Evolutionary conservation across 2,113 vertebrate genomes (phyloP).

Genomic region (Hylia prasina): DNA sequence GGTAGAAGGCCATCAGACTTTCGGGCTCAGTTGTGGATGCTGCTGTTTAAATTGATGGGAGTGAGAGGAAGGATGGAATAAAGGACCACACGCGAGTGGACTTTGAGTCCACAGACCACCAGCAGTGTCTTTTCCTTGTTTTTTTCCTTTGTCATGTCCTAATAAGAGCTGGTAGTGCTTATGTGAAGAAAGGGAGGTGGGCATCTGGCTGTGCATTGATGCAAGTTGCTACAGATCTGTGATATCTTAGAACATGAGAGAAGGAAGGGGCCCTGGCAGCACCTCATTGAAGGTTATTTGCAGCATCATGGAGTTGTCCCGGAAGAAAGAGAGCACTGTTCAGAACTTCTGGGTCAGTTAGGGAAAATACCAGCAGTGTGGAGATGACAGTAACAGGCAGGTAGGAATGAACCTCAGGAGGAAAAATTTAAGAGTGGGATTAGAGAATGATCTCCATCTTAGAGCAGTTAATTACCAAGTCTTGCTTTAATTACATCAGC

Average conservation of each 20-base stretch:
- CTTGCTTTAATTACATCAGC: background rate
- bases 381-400: background rate
- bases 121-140: background rate
- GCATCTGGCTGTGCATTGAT: background rate
- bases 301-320: background rate
- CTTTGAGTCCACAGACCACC: accelerated
- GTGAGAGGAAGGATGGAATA: background rate
- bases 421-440: background rate
- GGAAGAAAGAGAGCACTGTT: background rate
- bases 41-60: background rate
- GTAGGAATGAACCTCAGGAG: background rate
- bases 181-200: background rate
- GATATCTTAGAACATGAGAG: accelerated
- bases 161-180: background rate
- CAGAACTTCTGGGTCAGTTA: background rate
- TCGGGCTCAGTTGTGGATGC: background rate
- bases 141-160: background rate
- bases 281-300: background rate
- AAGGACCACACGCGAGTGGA: background rate
- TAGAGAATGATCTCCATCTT: background rate
- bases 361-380: background rate
- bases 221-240: background rate
- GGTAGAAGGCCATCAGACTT: background rate
- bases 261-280: background rate
- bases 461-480: background rate